Conservation (phyloP, 2,113 vertebrate genomes). For the Leptosomus discolor region DNA sequence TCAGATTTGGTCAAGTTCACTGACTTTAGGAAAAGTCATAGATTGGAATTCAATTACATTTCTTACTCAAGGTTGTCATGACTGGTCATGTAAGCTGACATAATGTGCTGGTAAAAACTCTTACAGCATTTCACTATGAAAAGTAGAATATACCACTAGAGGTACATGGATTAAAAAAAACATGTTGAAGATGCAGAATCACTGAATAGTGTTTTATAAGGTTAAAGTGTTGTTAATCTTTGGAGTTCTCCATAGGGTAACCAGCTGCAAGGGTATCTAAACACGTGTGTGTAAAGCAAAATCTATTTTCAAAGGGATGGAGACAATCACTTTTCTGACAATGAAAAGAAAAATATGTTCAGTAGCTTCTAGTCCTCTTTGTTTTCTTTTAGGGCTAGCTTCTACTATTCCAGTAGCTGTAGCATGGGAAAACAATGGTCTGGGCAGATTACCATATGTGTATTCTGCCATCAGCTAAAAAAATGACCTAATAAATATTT, state of each 20-base stretch:
- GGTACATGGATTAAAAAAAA: neutral
- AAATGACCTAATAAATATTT: neutral
- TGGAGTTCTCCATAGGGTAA: neutral
- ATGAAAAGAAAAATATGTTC: neutral
- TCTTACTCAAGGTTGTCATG: neutral
- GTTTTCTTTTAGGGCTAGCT: neutral
- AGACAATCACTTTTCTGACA: neutral
- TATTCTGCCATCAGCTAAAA: neutral
- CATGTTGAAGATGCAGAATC: neutral
- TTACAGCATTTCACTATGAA: neutral
- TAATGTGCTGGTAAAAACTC: neutral
- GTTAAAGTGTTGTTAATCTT: neutral
- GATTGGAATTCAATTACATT: neutral
- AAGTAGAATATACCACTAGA: neutral
- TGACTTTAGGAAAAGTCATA: neutral
- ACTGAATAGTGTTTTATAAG: neutral
- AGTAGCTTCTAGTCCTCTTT: neutral
- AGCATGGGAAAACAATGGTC: neutral
- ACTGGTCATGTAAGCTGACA: neutral
- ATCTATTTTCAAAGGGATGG: neutral
- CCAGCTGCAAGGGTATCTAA: neutral
- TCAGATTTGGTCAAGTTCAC: neutral
- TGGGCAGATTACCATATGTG: neutral
- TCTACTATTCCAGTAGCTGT: neutral
- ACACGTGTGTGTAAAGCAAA: neutral